Evolutionary conservation across 2,797 vertebrate species (phyloP).

Genomic region (Pantherophis alleghaniensis): DNA sequence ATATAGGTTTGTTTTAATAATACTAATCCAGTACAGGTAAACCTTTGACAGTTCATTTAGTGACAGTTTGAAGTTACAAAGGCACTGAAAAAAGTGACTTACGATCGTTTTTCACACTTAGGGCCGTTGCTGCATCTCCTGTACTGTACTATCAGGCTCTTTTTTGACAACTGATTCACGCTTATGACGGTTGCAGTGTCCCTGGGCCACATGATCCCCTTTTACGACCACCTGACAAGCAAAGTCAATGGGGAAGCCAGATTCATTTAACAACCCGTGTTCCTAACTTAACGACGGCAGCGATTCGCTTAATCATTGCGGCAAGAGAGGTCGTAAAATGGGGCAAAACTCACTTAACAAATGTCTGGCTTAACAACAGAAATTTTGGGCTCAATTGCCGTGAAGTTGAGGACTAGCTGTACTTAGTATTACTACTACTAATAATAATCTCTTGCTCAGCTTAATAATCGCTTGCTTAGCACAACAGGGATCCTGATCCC

Average conservation of each 20-base stretch:
- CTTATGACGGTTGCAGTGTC: background rate
- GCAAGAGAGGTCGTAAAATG: background rate
- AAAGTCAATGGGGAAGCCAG: background rate
- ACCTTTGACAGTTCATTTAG: background rate
- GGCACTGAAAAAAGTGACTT: background rate
- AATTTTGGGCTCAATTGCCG: background rate
- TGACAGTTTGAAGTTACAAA: background rate
- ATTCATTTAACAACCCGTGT: background rate
- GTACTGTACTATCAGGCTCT: no score
- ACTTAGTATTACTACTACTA: no score
- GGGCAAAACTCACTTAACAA: background rate
- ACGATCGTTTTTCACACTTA: background rate
- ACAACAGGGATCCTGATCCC: no score
- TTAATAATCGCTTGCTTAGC: no score
- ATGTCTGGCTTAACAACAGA: background rate
- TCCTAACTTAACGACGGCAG: background rate
- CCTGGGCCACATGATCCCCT: background rate
- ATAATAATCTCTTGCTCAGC: no score
- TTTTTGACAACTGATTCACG: background rate
- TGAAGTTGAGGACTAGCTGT: no score
- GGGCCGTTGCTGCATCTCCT: background rate
- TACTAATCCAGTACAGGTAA: background rate
- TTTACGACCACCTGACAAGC: background rate
- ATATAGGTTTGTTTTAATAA: background rate
- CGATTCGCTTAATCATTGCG: background rate